phyloP scores from a whole-genome alignment of 1,140 invertebrate species.

The Sycophaga agraensis region DNA sequence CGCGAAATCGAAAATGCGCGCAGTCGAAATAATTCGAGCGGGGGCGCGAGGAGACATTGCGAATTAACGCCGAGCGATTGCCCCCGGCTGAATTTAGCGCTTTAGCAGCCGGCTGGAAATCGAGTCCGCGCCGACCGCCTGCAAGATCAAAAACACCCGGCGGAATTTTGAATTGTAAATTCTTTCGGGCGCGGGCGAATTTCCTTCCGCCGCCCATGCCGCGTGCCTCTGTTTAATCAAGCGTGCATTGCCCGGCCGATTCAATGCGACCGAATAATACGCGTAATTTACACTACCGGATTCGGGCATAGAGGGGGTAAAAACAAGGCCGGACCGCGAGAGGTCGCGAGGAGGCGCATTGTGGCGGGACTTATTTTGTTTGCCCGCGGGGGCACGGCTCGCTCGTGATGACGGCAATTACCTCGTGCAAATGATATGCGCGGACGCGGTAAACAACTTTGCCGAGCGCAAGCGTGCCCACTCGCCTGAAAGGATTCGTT shows the following conservation, averaged over 20 bases:
- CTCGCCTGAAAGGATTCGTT: neutral
- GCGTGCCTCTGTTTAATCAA: conserved; percentile 22
- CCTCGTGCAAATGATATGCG: no score
- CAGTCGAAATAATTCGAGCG: no score
- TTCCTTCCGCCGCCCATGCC: neutral
- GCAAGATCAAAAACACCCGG: neutral
- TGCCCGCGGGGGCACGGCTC: no score
- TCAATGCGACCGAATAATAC: neutral
- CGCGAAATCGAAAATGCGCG: no score
- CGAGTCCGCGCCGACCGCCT: neutral
- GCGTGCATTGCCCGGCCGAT: neutral
- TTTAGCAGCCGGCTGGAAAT: neutral
- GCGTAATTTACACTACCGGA: conserved; percentile 12
- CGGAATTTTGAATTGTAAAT: conserved; percentile 15
- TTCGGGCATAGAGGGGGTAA: no score
- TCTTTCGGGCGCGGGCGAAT: neutral
- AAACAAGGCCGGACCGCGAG: no score
- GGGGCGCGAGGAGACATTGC: neutral
- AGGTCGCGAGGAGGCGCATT: no score
- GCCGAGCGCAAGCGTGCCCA: neutral
- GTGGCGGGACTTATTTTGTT: no score
- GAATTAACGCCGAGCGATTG: conserved; percentile 7
- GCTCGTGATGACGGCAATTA: no score
- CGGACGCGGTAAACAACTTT: no score
- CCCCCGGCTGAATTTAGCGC: neutral